Evolutionary conservation across 2,888 invertebrate genomes (phyloP).

Genomic region (Synanthedon myopaeformis): DNA sequence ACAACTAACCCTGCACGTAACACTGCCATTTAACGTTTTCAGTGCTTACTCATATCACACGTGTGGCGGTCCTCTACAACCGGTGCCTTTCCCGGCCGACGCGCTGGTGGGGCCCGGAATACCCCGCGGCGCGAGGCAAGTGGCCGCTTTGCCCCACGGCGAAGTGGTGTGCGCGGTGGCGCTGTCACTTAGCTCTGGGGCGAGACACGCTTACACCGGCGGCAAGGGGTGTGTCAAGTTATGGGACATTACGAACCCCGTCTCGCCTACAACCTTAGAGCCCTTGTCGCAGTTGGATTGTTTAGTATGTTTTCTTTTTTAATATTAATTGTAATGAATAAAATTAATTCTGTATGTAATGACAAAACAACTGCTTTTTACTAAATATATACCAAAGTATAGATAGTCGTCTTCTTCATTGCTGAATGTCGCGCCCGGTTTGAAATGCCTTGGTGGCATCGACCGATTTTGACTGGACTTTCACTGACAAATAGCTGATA

Average conservation of each 20-base stretch:
- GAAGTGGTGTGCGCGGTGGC: conserved; percentile 98
- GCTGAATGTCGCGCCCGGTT: too few species aligned
- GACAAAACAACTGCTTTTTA: too few species aligned
- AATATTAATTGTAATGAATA: too few species aligned
- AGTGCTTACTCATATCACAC: conserved; percentile 96
- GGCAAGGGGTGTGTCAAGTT: conserved; percentile 98
- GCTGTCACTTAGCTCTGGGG: conserved; percentile 78
- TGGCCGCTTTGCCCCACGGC: conserved; percentile 92
- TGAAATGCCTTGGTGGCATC: too few species aligned
- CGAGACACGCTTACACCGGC: conserved; percentile 96
- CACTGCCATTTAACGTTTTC: conserved; percentile 17
- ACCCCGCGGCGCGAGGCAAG: conserved; percentile 89
- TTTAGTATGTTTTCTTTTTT: conserved; percentile 69
- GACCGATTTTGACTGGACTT: too few species aligned
- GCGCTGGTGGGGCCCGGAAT: conserved; percentile 93
- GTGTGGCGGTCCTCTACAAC: conserved; percentile 88
- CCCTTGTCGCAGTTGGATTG: conserved; percentile 93
- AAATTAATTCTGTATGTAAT: too few species aligned
- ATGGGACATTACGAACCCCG: conserved; percentile 93
- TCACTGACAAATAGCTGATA: too few species aligned
- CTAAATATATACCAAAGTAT: too few species aligned
- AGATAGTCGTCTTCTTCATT: too few species aligned
- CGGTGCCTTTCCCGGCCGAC: conserved; percentile 95
- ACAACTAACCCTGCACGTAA: neutral
- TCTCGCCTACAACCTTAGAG: conserved; percentile 86